Evolutionary conservation across 2,113 vertebrate genomes (phyloP).

Genomic region (Aleadryas rufinucha): DNA sequence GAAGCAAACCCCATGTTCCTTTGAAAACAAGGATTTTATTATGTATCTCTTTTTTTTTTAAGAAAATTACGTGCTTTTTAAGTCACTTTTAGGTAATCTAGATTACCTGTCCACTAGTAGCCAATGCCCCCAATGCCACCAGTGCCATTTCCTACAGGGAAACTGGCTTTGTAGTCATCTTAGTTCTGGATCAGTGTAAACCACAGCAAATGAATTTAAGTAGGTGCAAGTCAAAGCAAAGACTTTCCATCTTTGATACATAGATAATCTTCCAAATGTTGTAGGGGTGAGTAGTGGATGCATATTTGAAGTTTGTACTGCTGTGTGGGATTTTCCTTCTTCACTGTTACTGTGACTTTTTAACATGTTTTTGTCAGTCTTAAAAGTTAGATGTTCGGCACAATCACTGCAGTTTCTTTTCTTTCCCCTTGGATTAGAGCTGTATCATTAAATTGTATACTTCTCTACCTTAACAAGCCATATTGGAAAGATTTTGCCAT

Average conservation of each 20-base stretch:
- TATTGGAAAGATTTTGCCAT: not conserved
- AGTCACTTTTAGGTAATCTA: not conserved
- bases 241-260: not conserved
- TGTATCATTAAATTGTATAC: not conserved
- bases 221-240: not conserved
- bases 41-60: not conserved
- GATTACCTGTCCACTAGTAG: not conserved
- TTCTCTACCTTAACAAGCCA: not conserved
- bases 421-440: not conserved
- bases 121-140: not conserved
- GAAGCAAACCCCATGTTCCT: not conserved
- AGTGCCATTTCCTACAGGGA: not conserved
- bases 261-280: not conserved
- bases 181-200: not conserved
- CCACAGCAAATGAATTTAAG: not conserved
- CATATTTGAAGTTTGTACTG: not conserved
- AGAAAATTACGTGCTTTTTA: not conserved
- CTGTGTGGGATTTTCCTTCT: not conserved
- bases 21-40: not conserved
- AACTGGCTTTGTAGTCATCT: not conserved
- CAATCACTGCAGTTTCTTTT: not conserved
- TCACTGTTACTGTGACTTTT: not conserved
- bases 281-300: not conserved
- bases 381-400: not conserved
- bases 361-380: not conserved